These are phyloP conservation scores for Centropus unirufus DNA, from an alignment of 2,113 vertebrate genomes.

Conservation along the genomic window DNA sequence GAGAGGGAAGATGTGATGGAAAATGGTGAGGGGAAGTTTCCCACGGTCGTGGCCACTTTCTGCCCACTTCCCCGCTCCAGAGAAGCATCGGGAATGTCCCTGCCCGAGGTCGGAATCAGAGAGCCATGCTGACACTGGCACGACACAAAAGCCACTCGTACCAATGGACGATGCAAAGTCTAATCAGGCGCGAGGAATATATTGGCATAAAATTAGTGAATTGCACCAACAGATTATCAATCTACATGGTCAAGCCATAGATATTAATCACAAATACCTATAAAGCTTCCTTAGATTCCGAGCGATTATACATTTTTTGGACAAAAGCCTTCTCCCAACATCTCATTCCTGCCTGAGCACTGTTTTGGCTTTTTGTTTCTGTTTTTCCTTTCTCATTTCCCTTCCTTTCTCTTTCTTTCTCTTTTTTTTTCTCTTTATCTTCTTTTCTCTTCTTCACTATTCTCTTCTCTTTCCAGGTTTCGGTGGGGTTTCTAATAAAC, in stretches of 20 bases:
- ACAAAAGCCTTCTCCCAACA: constrained; percentile 43
- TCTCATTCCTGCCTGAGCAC: not conserved
- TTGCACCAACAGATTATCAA: constrained; percentile 45
- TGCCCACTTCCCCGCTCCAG: not conserved
- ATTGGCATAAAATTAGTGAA: constrained; percentile 65
- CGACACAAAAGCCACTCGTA: not conserved
- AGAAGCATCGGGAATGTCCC: not conserved
- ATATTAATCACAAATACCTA: constrained; percentile 66
- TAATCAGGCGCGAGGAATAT: not conserved
- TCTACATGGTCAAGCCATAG: constrained; percentile 45
- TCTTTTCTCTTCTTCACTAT: not conserved
- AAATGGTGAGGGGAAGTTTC: not conserved
- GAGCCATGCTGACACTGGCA: not conserved
- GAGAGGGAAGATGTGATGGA: not conserved
- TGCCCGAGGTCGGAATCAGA: not conserved
- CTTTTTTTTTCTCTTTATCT: not conserved
- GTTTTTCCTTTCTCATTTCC: not conserved
- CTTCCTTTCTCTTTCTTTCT: not conserved
- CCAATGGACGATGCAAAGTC: not conserved
- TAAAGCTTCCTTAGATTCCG: constrained; percentile 63
- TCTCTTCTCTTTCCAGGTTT: constrained; percentile 21
- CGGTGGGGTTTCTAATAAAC: constrained; percentile 25
- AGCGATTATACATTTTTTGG: constrained; percentile 50
- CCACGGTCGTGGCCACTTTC: not conserved
- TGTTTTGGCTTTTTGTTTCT: not conserved